Evolutionary conservation across 2,888 invertebrate species (phyloP), one percentile per base, ranked within the genome.

Genomic region (Drosophila prostipennis): DNA sequence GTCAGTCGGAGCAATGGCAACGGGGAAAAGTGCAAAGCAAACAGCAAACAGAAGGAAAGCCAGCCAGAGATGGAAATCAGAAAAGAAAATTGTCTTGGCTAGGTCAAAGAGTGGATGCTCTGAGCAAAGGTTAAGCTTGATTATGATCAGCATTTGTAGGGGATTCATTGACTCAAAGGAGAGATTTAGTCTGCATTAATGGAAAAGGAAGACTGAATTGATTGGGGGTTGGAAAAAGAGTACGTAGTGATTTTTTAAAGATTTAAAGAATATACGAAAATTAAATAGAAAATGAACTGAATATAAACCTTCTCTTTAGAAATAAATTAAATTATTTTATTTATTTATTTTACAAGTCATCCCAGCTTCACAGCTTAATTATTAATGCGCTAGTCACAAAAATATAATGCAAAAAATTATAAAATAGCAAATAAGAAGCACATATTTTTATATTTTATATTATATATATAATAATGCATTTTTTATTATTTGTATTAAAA

Each of bases 11-110:
- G 58, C 43, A 56, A 53, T 51, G 72, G 57, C 36, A 61, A 48
- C 36, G 55, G 72, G 64, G 65, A 78, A 78, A 80, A 79, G 68
- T 69, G 73, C 52, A 78, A 74, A 73, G 65, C 67, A 84, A 84
- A 78, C 54, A 68, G 26, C 69, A 54, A 46, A 23, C 54, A 43
- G 32, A 29, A 40, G 32, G 16, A 43, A 19, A 11, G n/a, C 46
- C 49, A 46, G 37, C 11, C 14, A 29, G 34, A 36, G 6, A 32
- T 32, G 54, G 14, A 43, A 56, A 53, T 23, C 54, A 23, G 37
- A 53, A 60, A 55, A 46, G 72, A 72, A 68, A 68, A 71, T 58
- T 58, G 59, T 68, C 71, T 71, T 68, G 32, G 59, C 49, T 32
- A 10, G 42, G 68, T 49, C 72, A 58, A 34, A 58, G 59, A 43